Evolutionary conservation across 2,888 invertebrate species (phyloP).

Genomic region (Rugalucina vietnamica): DNA sequence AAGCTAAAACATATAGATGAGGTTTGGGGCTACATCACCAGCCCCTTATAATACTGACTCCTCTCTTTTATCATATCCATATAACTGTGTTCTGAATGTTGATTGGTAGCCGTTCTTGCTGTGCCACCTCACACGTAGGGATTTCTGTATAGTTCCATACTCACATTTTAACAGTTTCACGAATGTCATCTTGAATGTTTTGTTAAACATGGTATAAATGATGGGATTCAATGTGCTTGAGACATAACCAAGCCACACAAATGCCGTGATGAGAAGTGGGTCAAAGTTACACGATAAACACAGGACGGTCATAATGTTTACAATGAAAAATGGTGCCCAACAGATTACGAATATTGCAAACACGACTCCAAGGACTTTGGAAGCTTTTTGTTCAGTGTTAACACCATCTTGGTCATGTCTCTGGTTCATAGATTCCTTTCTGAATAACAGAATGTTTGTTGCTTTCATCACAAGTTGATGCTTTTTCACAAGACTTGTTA

Average conservation of each 20-base stretch:
- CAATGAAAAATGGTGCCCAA: slow-evolving; percentile 83
- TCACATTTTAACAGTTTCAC: slow-evolving; percentile 79
- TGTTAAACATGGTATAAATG: slow-evolving; percentile 84
- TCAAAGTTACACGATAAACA: slow-evolving; percentile 91
- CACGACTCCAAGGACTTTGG: slow-evolving; percentile 88
- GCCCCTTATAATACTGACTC: slow-evolving; percentile 42
- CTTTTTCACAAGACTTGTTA: slow-evolving; percentile 75
- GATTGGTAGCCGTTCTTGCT: slow-evolving; percentile 60
- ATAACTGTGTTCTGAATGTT: slow-evolving; percentile 54
- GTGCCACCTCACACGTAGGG: slow-evolving; percentile 65
- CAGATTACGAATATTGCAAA: slow-evolving; percentile 83
- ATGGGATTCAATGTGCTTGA: slow-evolving; percentile 84
- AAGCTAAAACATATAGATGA: too few species aligned
- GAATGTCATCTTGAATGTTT: slow-evolving; percentile 82
- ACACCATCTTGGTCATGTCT: slow-evolving; percentile 83
- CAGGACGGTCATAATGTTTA: slow-evolving; percentile 84
- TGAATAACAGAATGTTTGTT: slow-evolving; percentile 77
- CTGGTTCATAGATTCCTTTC: slow-evolving; percentile 57
- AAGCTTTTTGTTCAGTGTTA: slow-evolving; percentile 96
- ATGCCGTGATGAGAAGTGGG: slow-evolving; percentile 79
- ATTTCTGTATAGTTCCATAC: slow-evolving; percentile 73
- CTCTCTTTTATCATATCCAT: slow-evolving; percentile 41
- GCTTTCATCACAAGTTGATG: slow-evolving; percentile 80
- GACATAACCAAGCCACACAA: slow-evolving; percentile 83
- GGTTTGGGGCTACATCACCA: too few species aligned